phyloP scores from a whole-genome alignment of 2,797 vertebrate species.

The Cynopterus sphinx region DNA sequence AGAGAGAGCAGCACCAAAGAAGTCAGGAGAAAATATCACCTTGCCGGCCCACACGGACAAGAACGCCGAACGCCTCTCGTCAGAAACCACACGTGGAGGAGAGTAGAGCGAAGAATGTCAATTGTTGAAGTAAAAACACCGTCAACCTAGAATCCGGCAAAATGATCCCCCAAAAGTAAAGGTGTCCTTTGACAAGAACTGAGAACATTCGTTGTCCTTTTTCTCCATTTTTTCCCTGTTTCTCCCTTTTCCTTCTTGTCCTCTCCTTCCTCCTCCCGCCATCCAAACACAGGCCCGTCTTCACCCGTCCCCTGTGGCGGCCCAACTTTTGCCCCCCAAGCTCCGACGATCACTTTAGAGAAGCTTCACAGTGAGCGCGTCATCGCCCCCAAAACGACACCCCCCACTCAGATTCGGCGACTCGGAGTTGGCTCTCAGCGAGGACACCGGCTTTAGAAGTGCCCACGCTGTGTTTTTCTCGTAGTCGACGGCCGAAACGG shows the following conservation, averaged over 20 bases:
- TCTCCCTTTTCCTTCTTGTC: neutral
- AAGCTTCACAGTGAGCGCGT: rapidly evolving
- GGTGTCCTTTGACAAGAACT: neutral
- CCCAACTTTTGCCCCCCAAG: rapidly evolving
- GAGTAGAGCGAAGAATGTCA: neutral
- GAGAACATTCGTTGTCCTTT: neutral
- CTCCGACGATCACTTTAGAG: neutral
- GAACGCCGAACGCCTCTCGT: neutral
- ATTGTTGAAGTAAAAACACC: neutral
- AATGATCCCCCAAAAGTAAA: neutral
- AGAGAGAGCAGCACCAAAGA: neutral
- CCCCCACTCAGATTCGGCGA: rapidly evolving
- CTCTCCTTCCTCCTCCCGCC: neutral
- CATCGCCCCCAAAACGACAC: rapidly evolving
- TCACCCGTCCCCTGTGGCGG: rapidly evolving
- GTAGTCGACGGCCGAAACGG: neutral
- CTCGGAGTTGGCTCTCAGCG: rapidly evolving
- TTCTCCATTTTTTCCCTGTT: rapidly evolving
- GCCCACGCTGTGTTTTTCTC: no score
- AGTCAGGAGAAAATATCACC: neutral
- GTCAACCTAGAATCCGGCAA: neutral
- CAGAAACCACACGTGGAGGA: neutral
- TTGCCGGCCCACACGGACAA: neutral
- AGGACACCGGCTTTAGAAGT: rapidly evolving
- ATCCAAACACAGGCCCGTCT: rapidly evolving